These are phyloP conservation scores for Notocelia uddmanniana DNA, from an alignment of 2,888 invertebrate genomes.

Conservation along the genomic window DNA sequence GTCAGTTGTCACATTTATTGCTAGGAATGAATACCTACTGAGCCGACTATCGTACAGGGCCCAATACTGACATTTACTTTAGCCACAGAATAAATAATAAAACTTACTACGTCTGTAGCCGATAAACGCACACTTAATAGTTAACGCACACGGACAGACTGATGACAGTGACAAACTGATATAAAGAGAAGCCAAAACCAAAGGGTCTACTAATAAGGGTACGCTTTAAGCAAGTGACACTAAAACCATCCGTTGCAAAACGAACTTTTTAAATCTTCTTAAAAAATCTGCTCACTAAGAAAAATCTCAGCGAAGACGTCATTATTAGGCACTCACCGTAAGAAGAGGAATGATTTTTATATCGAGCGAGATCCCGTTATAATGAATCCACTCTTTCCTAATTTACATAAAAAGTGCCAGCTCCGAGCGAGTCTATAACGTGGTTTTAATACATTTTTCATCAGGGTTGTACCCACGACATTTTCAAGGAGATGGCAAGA, in stretches of 20 bases:
- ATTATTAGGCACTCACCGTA: constrained; percentile 60
- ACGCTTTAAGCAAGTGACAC: no score
- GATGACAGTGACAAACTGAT: no score
- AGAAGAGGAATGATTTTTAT: constrained; percentile 56
- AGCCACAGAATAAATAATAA: no score
- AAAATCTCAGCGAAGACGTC: constrained; percentile 51
- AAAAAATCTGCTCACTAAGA: constrained; percentile 32
- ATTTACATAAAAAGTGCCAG: constrained; percentile 75
- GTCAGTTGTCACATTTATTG: no score
- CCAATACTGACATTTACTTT: no score
- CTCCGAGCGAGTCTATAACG: constrained; percentile 66
- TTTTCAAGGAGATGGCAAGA: not conserved
- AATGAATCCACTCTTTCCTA: constrained; percentile 67
- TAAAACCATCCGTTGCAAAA: not conserved
- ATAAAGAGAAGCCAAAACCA: no score
- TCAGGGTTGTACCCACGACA: constrained; percentile 39
- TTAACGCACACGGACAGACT: no score
- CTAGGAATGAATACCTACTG: no score
- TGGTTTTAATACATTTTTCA: constrained; percentile 67
- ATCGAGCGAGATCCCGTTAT: constrained; percentile 61
- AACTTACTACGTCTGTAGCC: no score
- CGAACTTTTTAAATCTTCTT: constrained; percentile 1
- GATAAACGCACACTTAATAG: no score
- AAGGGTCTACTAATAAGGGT: no score
- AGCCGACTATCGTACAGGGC: no score